These are phyloP conservation scores for Chlorospingus semifuscus DNA, from an alignment of 2,797 vertebrate species.

Conservation along the genomic window DNA sequence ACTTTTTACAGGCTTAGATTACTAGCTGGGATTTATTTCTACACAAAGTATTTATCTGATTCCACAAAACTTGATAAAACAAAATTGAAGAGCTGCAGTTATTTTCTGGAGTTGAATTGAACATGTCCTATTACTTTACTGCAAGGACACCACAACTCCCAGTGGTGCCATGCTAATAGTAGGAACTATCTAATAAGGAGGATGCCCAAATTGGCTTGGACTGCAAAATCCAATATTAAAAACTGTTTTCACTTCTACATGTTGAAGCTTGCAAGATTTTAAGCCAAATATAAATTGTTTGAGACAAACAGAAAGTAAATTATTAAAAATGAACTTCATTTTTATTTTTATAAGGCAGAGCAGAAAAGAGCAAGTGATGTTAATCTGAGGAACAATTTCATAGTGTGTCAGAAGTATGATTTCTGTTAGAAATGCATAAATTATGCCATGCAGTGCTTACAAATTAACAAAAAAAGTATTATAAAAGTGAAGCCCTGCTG, in stretches of 20 bases:
- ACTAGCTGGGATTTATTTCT: background rate
- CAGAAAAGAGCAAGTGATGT: constrained; percentile 15
- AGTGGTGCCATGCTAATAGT: background rate
- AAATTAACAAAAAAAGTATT: constrained; percentile 12
- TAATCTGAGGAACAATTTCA: background rate
- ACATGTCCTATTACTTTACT: background rate
- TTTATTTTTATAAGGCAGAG: constrained; percentile 4
- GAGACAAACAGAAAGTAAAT: background rate
- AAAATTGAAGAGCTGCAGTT: background rate
- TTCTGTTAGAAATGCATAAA: constrained; percentile 17
- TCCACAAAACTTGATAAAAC: background rate
- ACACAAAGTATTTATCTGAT: background rate
- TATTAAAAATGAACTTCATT: background rate
- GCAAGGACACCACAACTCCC: background rate
- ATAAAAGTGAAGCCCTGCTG: constrained; percentile 16
- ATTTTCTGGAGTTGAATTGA: background rate
- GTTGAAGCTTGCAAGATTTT: background rate
- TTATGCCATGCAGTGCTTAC: background rate
- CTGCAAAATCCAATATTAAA: background rate
- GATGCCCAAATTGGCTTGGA: background rate
- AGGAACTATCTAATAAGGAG: background rate
- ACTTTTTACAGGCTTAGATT: background rate
- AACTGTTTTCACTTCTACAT: background rate
- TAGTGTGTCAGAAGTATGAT: background rate
- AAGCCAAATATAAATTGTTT: background rate